Percentiles rank a stretch among this genome's conserved stretches.
These are phyloP conservation scores for Poeciliopsis occidentalis DNA, from an alignment of 2,113 vertebrate species.

Conservation along the genomic window DNA sequence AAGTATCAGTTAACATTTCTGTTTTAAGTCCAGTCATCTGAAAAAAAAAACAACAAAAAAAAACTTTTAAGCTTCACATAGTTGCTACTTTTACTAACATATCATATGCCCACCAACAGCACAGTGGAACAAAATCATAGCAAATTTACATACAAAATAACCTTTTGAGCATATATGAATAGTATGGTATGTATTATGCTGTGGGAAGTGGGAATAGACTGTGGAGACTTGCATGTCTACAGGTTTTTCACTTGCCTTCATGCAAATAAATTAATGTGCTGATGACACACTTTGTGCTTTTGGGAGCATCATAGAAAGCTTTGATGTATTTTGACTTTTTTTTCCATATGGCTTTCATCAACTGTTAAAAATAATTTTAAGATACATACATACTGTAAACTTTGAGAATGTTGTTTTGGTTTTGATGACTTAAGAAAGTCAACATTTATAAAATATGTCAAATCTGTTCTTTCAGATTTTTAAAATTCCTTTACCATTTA, in stretches of 20 bases:
- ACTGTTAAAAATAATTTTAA: neutral
- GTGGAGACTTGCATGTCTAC: neutral
- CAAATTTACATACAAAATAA: conserved; percentile 18
- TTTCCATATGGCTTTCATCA: neutral
- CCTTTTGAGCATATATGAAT: conserved; percentile 9
- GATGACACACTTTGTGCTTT: conserved; percentile 27
- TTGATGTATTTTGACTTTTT: neutral
- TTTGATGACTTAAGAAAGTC: neutral
- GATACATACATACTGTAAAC: conserved; percentile 6
- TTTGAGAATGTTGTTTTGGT: neutral
- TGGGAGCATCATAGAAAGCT: neutral
- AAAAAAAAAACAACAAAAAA: too few species aligned
- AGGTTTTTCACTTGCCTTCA: conserved; percentile 18
- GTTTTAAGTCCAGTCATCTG: too few species aligned
- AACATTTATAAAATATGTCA: neutral
- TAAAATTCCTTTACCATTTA: too few species aligned
- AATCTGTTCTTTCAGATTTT: too few species aligned
- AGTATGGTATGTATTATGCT: neutral
- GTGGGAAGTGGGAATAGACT: conserved; percentile 17
- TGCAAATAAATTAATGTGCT: conserved; percentile 28
- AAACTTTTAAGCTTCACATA: too few species aligned
- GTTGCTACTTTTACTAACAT: too few species aligned
- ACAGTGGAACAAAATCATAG: neutral
- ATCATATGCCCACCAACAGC: neutral
- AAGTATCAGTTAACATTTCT: too few species aligned